Conservation (phyloP, 1,140 invertebrate genomes). For the Portunus trituberculatus region DNA sequence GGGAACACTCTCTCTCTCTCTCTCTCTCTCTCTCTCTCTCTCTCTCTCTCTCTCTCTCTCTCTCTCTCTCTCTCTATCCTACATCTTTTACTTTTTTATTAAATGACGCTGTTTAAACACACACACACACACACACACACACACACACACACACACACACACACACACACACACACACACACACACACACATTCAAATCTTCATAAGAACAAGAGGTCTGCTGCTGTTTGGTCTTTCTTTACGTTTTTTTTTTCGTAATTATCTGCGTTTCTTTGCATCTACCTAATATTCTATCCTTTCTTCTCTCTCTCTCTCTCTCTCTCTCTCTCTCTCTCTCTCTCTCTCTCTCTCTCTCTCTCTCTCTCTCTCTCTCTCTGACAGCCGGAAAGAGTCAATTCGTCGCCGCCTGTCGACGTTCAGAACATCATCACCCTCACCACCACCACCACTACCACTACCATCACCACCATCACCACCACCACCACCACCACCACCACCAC, state of each 20-base stretch:
- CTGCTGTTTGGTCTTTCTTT: not conserved
- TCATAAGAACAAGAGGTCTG: not conserved
- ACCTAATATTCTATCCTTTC: not conserved
- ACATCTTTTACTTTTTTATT: not conserved
- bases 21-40: slow-evolving; percentile 48
- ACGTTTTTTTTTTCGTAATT: not conserved
- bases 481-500: no score
- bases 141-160: no score
- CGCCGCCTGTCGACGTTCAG: slow-evolving; percentile 30
- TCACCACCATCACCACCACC: no score
- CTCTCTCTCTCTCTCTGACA: not conserved
- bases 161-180: slow-evolving; percentile 31
- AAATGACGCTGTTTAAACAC: no score
- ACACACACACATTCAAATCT: slow-evolving; percentile 38
- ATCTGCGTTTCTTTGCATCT: not conserved
- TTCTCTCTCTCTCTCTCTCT: not conserved
- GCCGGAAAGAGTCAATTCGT: slow-evolving; percentile 54
- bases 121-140: no score
- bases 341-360: not conserved
- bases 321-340: slow-evolving; percentile 30
- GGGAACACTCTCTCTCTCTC: not conserved
- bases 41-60: slow-evolving; percentile 56
- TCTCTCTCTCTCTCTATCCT: not conserved
- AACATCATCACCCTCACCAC: slow-evolving; percentile 37
- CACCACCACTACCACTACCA: not conserved